Conservation (phyloP, 2,797 vertebrate genomes). For the Salarias fasciatus region DNA sequence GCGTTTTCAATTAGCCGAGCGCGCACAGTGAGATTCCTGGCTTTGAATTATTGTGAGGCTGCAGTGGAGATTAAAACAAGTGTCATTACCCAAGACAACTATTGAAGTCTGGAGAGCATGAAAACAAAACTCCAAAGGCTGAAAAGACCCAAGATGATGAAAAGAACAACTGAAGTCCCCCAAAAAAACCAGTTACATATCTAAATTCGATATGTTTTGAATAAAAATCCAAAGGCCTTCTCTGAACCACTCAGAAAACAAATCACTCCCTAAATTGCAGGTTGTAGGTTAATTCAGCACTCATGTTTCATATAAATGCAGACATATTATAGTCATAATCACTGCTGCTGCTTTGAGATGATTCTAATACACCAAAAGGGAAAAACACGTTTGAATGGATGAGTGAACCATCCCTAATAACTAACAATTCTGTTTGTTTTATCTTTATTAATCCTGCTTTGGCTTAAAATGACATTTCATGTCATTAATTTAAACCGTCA, state of each 20-base stretch:
- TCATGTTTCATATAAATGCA: no score
- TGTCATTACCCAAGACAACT: not conserved
- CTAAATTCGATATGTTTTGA: slow-evolving; percentile 5
- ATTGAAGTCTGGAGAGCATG: not conserved
- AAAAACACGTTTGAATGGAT: no score
- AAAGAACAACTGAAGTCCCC: no score
- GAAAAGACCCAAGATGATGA: no score
- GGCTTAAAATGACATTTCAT: no score
- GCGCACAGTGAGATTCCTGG: not conserved
- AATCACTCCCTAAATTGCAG: not conserved
- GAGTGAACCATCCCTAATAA: no score
- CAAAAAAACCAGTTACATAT: not conserved
- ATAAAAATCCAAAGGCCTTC: not conserved
- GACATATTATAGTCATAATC: not conserved
- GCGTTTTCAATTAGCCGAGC: not conserved
- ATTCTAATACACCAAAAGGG: no score
- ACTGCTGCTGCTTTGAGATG: not conserved
- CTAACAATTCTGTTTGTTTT: no score
- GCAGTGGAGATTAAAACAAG: not conserved
- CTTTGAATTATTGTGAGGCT: not conserved
- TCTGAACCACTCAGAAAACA: slow-evolving; percentile 1
- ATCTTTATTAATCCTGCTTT: no score
- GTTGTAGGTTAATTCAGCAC: not conserved
- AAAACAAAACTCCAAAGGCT: not conserved
- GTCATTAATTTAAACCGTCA: no score